Evolutionary conservation across 2,888 invertebrate genomes (phyloP).

Genomic region (Xestia rhomboidea): DNA sequence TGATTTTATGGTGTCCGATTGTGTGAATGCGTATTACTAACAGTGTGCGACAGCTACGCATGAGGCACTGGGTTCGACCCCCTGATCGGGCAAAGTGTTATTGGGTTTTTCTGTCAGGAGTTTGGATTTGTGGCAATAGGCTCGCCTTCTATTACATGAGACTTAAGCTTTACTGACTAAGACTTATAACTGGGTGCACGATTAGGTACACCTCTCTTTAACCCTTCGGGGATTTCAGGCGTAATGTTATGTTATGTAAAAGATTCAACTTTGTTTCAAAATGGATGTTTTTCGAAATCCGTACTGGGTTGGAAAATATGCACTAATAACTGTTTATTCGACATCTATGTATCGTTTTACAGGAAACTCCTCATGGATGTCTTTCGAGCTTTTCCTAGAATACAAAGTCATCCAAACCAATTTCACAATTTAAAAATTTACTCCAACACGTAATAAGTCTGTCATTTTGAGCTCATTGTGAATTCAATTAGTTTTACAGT

Average conservation of each 20-base stretch:
- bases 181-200: no score
- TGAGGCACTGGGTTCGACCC: background rate
- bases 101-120: background rate
- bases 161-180: background rate
- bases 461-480: conserved; percentile 68
- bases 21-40: background rate
- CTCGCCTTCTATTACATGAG: background rate
- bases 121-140: background rate
- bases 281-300: background rate
- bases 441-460: conserved; percentile 58
- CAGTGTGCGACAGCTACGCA: background rate
- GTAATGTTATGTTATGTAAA: background rate
- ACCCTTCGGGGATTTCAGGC: background rate
- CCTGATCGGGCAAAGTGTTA: background rate
- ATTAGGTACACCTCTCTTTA: background rate
- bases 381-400: background rate
- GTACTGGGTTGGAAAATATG: background rate
- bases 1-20: background rate
- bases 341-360: background rate
- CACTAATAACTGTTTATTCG: background rate
- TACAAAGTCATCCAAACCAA: conserved; percentile 4
- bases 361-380: background rate
- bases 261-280: background rate
- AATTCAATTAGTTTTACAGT: conserved; percentile 75
- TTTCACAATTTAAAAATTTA: conserved; percentile 31